phyloP scores from a whole-genome alignment of 2,113 vertebrate species.

The Meleagris gallopavo region DNA sequence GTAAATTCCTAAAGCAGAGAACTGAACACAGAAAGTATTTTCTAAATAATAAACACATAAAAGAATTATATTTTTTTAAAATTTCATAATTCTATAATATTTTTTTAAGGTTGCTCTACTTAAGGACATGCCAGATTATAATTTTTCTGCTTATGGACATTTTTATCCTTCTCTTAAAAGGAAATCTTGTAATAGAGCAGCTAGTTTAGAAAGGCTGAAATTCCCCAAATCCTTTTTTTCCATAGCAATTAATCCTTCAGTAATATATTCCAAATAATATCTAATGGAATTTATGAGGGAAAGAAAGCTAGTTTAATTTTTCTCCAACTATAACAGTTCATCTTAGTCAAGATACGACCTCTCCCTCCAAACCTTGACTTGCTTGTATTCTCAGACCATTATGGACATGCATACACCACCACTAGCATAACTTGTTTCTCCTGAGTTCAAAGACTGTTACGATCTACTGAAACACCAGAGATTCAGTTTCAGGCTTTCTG shows the following conservation, averaged over 20 bases:
- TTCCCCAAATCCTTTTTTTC: neutral
- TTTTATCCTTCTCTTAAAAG: neutral
- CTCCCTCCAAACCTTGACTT: neutral
- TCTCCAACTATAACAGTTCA: neutral
- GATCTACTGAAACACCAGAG: slow-evolving; percentile 48
- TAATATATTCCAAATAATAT: neutral
- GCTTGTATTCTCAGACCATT: neutral
- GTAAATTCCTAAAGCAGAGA: neutral
- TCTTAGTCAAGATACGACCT: neutral
- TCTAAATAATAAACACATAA: neutral
- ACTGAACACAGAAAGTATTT: neutral
- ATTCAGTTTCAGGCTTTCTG: slow-evolving; percentile 44
- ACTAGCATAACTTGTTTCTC: neutral
- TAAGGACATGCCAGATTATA: neutral
- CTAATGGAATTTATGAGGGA: neutral
- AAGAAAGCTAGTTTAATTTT: neutral
- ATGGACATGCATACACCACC: neutral
- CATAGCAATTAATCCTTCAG: neutral
- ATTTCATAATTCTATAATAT: neutral
- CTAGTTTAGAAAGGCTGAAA: slow-evolving; percentile 3
- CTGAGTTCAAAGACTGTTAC: slow-evolving; percentile 42
- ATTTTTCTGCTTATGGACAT: slow-evolving; percentile 13
- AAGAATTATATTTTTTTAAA: neutral
- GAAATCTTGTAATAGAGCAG: neutral
- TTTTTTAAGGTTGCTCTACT: neutral